A percentile compares a stretch with the other conserved stretches of the same genome.
Conservation (phyloP, 1,140 invertebrate species). For the Steinernema khuongi region DNA sequence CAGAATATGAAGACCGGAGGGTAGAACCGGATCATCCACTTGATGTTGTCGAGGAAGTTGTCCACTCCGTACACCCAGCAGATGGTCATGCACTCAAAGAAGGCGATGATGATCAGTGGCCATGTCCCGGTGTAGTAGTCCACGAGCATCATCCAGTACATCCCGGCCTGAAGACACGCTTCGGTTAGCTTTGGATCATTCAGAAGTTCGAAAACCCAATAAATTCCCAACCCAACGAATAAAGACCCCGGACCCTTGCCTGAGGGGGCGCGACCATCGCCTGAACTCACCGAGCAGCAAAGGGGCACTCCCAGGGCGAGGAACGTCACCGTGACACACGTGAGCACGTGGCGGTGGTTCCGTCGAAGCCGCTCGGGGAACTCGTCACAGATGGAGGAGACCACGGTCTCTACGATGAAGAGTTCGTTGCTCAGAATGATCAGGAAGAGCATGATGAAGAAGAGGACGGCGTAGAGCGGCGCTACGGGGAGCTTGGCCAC, state of each 20-base stretch:
- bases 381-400: conserved; percentile 53
- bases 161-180: conserved; percentile 48
- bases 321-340: conserved; percentile 46
- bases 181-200: too few species aligned
- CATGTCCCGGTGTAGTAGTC: conserved; percentile 52
- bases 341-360: conserved; percentile 55
- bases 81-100: conserved; percentile 54
- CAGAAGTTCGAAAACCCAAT: conserved; percentile 18
- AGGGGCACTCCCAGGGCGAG: conserved; percentile 47
- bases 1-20: conserved; percentile 51
- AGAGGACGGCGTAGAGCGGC: conserved; percentile 80
- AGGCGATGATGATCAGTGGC: conserved; percentile 56
- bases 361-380: conserved; percentile 51
- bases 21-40: conserved; percentile 52
- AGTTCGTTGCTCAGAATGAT: conserved; percentile 74
- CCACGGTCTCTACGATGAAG: conserved; percentile 55
- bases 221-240: conserved; percentile 24
- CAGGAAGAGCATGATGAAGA: conserved; percentile 87
- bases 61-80: conserved; percentile 53
- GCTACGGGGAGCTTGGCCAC: conserved; percentile 69
- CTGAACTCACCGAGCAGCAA: conserved; percentile 42
- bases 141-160: conserved; percentile 57
- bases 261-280: too few species aligned
- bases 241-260: conserved; percentile 18
- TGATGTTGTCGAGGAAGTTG: conserved; percentile 56